Base-by-base conservation (phyloP, 2,888 invertebrate species). In the Drosophila cyrtoloma region DNA sequence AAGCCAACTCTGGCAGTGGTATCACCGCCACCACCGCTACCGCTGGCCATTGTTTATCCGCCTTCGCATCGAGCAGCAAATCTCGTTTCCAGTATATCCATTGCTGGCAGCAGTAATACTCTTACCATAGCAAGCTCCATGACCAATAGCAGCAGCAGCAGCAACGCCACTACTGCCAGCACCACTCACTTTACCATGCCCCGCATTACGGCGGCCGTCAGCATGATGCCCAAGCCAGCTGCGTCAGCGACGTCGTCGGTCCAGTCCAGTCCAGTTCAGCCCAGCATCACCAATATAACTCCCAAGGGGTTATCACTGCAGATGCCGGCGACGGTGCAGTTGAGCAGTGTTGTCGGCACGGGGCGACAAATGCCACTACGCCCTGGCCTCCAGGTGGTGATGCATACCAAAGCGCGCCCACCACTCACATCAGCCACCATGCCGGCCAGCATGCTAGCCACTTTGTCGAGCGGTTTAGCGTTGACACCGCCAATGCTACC, bases 11-110 rank as follows among this genome's bases (percentile, higher is more conserved):
- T 6, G 33, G 26, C 28, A 47, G n/a, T 16, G 30, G 1, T 14
- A 5, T 5, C 35, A 9, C 16, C 32, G 12, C 10, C 10, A 22
- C 59, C 59, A 10, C 51, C 65, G 3, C 22, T 82, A 9, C 79
- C 84, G 0, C 30, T 87, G 53, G 72, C 85, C 50, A 82, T 82
- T 35, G 71, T 77, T 19, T 87, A 82, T 44, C 88, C 88, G 14
- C 37, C 28, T 1, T 39, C 39, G 39, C 39, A 39, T 19, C 22
- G 14, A 7, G 16, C 32, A n/a, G 28, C 2, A 53, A 37, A 14
- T 22, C 53, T 3, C 1, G 19, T 37, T 0, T 4, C 14, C 22
- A 22, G 19, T 39, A 32, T 7, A 4, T 32, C 37, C 30, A n/a
- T 5, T 53, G 19, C 6, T 22, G 26, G 6, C 32, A 14, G 14